Conservation (phyloP, 1,140 invertebrate species). For the Drosophila ironensis region DNA sequence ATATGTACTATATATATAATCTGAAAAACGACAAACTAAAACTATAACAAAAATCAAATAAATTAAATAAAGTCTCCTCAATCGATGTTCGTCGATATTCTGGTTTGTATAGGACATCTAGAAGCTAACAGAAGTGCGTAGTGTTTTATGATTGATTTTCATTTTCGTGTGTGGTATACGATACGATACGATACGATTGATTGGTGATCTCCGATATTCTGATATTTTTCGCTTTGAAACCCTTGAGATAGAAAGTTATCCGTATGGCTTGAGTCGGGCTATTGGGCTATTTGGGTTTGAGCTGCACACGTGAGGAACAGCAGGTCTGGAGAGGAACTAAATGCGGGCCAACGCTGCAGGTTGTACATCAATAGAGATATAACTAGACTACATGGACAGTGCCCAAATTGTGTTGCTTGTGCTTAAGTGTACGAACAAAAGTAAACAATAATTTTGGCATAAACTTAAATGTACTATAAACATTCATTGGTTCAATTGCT, state of each 20-base stretch:
- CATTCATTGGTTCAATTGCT: slow-evolving; percentile 52
- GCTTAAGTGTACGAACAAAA: slow-evolving; percentile 52
- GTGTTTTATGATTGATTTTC: neutral
- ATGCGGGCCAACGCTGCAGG: slow-evolving; percentile 41
- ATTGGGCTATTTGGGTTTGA: slow-evolving; percentile 43
- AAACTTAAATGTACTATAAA: slow-evolving; percentile 66
- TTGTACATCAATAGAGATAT: slow-evolving; percentile 27
- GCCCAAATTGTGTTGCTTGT: slow-evolving; percentile 49
- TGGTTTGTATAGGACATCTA: slow-evolving; percentile 3
- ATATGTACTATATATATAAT: slow-evolving; percentile 39
- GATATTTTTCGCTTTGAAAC: slow-evolving; percentile 52
- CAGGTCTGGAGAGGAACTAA: slow-evolving; percentile 60
- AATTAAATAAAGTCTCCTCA: slow-evolving; percentile 61
- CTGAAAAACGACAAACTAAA: slow-evolving; percentile 50
- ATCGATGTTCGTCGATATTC: slow-evolving; percentile 30
- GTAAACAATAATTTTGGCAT: slow-evolving; percentile 61
- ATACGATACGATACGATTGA: too few species aligned
- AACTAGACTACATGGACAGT: slow-evolving; percentile 51
- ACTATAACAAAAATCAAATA: slow-evolving; percentile 68
- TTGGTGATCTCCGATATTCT: slow-evolving; percentile 17
- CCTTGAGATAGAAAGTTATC: slow-evolving; percentile 62
- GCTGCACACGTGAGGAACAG: slow-evolving; percentile 33
- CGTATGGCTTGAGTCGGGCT: slow-evolving; percentile 46
- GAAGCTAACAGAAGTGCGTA: slow-evolving; percentile 38
- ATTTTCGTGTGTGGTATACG: too few species aligned